Evolutionary conservation across 2,113 vertebrate genomes (phyloP).

Genomic region (Phylloscopus trochiloides): DNA sequence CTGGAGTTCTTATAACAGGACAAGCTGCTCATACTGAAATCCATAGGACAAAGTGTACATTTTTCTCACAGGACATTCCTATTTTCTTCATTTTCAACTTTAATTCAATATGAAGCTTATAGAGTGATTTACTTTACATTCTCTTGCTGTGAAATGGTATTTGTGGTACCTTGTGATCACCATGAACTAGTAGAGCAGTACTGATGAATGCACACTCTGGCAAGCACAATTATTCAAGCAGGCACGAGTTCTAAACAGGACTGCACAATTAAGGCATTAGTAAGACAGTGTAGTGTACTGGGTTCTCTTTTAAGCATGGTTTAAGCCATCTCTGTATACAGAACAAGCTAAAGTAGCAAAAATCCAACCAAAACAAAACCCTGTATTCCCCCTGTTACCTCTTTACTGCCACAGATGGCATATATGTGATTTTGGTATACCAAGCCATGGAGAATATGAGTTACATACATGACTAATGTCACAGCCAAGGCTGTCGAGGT

Average conservation of each 20-base stretch:
- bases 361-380: background rate
- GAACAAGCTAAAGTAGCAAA: background rate
- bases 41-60: rapidly evolving
- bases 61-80: background rate
- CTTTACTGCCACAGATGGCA: background rate
- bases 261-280: background rate
- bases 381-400: background rate
- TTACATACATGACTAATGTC: background rate
- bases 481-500: background rate
- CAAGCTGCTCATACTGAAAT: background rate
- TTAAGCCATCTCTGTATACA: background rate
- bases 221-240: background rate
- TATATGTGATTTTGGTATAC: background rate
- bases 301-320: background rate
- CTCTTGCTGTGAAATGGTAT: background rate
- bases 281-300: background rate
- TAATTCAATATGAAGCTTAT: background rate
- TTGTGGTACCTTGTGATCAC: background rate
- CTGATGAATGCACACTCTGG: background rate
- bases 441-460: background rate
- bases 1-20: background rate
- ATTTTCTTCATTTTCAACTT: background rate
- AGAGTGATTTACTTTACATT: background rate
- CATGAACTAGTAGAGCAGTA: background rate
- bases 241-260: background rate